Evolutionary conservation across 2,888 invertebrate genomes (phyloP), one percentile per base, ranked within the genome.

Genomic region (Scaptodrosophila latifasciaeformis): DNA sequence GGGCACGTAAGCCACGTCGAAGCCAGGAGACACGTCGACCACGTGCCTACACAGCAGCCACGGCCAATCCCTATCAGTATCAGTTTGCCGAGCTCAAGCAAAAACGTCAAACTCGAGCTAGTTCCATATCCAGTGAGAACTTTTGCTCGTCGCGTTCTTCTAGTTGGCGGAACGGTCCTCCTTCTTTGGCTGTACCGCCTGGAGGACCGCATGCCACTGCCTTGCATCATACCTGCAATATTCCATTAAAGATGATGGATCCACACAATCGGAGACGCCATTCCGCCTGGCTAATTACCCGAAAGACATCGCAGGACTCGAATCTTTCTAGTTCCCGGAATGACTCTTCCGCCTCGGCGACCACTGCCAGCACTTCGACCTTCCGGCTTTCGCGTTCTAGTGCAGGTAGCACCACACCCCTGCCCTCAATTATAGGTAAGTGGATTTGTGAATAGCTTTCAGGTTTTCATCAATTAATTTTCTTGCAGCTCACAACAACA

Each of bases 241-340:
- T 93, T 44, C 93, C 95, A 49, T 93, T 95, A 0, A 84, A 93
- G 61, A 88, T 92, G 50, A 86, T 93, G 63, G 87, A 93, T 35
- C 93, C 93, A 67, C 82, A 85, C 5, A 84, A 84, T 18, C 91
- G 94, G 79, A 89, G 95, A 49, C 89, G 95, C 65, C 93, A 95
- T 43, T 93, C 95, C 0, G 94, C 95, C 0, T 96, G 96, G 96
- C 88, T 95, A 58, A 93, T 96, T 19, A 94, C 95, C n/a, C 89
- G 96, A 48, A 96, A 96, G 87, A 94, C 96, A 0, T 95, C 95
- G 9, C 96, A 96, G 85, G 96, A 96, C 84, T 96, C 96, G 3
- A 96, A 95, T 86, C 87, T 96, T 65, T 95, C 95, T 42, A 95
- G 93, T 74, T 96, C 96, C 17, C 89, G 96, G 47, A 96, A 96